Conservation (phyloP, 2,888 invertebrate species). For the Aporophyla nigra region DNA sequence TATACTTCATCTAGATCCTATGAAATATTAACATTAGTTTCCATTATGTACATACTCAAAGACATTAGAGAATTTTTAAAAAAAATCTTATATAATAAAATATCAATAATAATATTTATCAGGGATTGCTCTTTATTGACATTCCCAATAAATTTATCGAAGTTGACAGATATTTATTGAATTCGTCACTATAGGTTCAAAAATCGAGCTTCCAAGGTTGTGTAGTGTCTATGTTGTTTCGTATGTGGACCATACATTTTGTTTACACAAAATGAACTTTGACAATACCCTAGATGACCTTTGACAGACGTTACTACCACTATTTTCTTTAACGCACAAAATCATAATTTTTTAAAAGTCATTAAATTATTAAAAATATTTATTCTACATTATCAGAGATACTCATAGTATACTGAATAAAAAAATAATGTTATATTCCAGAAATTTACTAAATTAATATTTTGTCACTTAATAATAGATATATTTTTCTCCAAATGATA, state of each 20-base stretch:
- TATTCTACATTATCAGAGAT: constrained; percentile 76
- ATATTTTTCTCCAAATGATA: constrained; percentile 84
- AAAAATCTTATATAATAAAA: constrained; percentile 42
- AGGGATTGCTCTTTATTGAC: constrained; percentile 39
- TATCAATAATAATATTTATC: constrained; percentile 46
- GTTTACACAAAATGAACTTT: constrained; percentile 80
- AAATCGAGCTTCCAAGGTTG: constrained; percentile 87
- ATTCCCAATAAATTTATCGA: constrained; percentile 49
- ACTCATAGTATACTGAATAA: constrained; percentile 77
- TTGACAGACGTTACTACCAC: constrained; percentile 82
- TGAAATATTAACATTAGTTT: constrained; percentile 44
- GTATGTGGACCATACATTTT: constrained; percentile 76
- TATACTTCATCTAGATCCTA: constrained; percentile 42
- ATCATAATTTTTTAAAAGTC: constrained; percentile 54
- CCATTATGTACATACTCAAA: constrained; percentile 62
- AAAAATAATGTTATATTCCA: constrained; percentile 82
- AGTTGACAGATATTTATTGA: constrained; percentile 48
- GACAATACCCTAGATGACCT: constrained; percentile 86
- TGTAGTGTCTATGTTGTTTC: constrained; percentile 82
- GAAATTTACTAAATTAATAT: constrained; percentile 79
- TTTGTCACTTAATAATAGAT: constrained; percentile 75
- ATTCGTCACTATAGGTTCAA: constrained; percentile 64
- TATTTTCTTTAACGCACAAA: constrained; percentile 86
- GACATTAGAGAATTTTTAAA: constrained; percentile 39
- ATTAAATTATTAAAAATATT: constrained; percentile 71